Conservation (phyloP, 37 sponge, comb jelly and placozoan species). For the Axinella damicornis region DNA sequence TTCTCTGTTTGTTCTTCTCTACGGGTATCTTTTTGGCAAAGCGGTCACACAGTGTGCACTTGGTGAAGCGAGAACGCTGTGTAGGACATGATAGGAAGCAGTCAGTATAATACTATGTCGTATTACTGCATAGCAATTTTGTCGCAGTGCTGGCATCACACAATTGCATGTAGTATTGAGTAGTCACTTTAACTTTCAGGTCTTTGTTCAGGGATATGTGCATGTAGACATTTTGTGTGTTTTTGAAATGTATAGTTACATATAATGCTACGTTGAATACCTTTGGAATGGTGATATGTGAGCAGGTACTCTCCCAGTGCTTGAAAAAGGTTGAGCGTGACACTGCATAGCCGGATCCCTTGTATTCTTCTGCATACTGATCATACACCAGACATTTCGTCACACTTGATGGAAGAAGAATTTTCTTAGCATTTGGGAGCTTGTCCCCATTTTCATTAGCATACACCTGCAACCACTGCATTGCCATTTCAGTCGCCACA, state of each 20-base stretch:
- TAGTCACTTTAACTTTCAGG: too few relatives aligned
- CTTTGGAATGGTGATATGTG: conserved; percentile 23
- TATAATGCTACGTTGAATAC: too few relatives aligned
- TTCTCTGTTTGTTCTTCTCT: neutral
- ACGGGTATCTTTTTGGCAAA: conserved; percentile 5
- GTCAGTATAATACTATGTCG: too few relatives aligned
- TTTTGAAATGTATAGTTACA: too few relatives aligned
- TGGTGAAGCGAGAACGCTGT: conserved; percentile 25
- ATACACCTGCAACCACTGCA: conserved; percentile 11
- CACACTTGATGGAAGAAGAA: conserved; percentile 13
- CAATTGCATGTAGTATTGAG: neutral
- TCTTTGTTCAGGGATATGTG: too few relatives aligned
- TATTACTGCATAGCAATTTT: too few relatives aligned
- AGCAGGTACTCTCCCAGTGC: conserved; percentile 1
- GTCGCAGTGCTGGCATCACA: too few relatives aligned
- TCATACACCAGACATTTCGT: conserved; percentile 10
- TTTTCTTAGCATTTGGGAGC: neutral
- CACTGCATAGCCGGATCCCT: neutral
- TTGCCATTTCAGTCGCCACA: conserved; percentile 15
- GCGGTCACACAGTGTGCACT: conserved; percentile 23
- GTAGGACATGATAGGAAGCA: too few relatives aligned
- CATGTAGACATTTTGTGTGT: too few relatives aligned
- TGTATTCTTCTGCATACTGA: conserved; percentile 5
- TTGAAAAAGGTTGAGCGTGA: conserved; percentile 14
- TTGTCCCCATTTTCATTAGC: conserved; percentile 43